Evolutionary conservation across 92 coral and sea anemone species (phyloP), one percentile per base, ranked within the genome.

Genomic region (Blastomussa wellsi): DNA sequence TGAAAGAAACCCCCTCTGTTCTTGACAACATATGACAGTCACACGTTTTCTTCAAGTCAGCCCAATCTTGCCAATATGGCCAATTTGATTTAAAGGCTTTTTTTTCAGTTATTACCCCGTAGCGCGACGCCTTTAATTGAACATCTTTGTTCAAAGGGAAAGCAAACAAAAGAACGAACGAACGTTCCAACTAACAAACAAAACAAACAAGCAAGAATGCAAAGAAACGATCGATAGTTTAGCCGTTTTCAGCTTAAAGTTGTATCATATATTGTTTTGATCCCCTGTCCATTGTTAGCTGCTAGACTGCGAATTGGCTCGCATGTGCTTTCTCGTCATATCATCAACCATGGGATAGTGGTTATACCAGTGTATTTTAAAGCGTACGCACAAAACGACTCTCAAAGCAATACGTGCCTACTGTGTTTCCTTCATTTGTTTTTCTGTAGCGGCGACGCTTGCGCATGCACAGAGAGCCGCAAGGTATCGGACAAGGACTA

Each of bases 401-500:
- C 49, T 44, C 49, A 44, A 44, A 44, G 12, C 49, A 44, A 8
- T 51, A 68, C 36, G 49, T 82, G 66, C 64, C 9, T 31, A 59
- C 7, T n/a, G n/a, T n/a, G n/a, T 41, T 44, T 44, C 49, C 49
- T 55, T 44, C 14, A 9, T 38, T 36, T 75, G 42, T 48, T n/a
- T 49, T 29, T 11, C 32, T 86, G 33, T 72, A 96, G 99, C 93
- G 89, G 81, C 91, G 99, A 51, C 95, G 98, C 60, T 71, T 88
- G 88, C 95, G 95, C 66, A 96, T 96, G 98, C 93, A 90, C 84
- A 84, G 82, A 52, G 94, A 90, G n/a, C 98, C 99, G 65, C 82
- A 88, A 3, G 98, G 97, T 32, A 76, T 96, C 81, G 95, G 98
- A 13, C 97, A 96, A 67, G 98, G 99, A 26, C 91, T 96, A 72